phyloP scores from a whole-genome alignment of 2,888 invertebrate genomes.

The Rhodophaea formosa region DNA sequence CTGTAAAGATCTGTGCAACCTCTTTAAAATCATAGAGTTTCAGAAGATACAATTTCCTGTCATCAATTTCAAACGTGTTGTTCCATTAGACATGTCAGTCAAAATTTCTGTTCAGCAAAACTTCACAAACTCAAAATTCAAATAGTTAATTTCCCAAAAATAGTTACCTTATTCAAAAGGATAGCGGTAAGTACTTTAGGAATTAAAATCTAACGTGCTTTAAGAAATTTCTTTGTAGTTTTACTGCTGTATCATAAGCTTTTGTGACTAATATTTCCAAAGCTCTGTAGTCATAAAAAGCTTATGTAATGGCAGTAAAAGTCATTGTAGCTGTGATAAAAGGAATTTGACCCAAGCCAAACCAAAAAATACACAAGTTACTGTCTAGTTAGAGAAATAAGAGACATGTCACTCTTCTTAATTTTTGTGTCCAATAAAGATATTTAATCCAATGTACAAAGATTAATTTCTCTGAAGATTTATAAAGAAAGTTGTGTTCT shows the following conservation, averaged over 20 bases:
- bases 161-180: conserved; percentile 25
- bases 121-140: conserved; percentile 38
- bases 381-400: neutral
- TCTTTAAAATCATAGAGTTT: neutral
- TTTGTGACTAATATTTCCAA: neutral
- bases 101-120: conserved; percentile 35
- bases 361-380: neutral
- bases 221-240: neutral
- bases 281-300: neutral
- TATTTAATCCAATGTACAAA: too few species aligned
- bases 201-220: neutral
- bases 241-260: neutral
- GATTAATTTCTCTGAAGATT: too few species aligned
- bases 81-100: conserved; percentile 43
- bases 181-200: conserved; percentile 20
- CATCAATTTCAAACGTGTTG: conserved; percentile 34
- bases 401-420: neutral
- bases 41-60: conserved; percentile 16
- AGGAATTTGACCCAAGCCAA: conserved; percentile 45
- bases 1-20: too few species aligned
- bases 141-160: conserved; percentile 15
- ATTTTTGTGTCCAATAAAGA: neutral
- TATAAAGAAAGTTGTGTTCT: too few species aligned
- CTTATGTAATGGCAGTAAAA: neutral
- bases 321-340: conserved; percentile 7